Base-by-base conservation (phyloP, 2,888 invertebrate genomes). In the Sicus ferrugineus region DNA sequence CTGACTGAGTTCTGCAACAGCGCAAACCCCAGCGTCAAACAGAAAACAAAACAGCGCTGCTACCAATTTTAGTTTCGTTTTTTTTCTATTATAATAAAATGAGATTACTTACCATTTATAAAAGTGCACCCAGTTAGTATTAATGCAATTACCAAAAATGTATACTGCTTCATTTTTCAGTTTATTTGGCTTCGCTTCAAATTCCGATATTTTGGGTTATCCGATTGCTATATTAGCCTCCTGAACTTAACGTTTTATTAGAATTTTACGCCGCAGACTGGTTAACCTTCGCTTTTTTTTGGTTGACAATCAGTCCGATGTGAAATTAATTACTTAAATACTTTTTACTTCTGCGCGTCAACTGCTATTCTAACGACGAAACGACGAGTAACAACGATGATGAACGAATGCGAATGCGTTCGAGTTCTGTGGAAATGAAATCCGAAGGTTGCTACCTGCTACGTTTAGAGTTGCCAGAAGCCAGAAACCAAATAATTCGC, bases 91-190 rank as follows among this genome's bases (percentile, higher is more conserved):
- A 9, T 23, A 61, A 11, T 42, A 28, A 6, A 42, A 23, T 59
- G 5, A 56, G 26, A 71, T 74, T 74, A 80, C 80, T 78, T 73
- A 79, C 79, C 80, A 72, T 76, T 67, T 61, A 72, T 63, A 9
- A 70, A 9, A 73, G 72, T 72, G 67, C 66, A 74, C 70, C 75
- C 72, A 67, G 76, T 69, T 66, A 80, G 75, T 73, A 81, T 69
- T 64, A 78, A 61, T 52, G 75, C 72, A 72, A 79, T 75, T 68
- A 75, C 71, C 62, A 78, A 61, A 63, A 78, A 67, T 73, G 79
- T 81, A 76, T 76, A 74, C 71, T 73, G 74, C 72, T 78, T 76
- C 81, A 81, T 81, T 69, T 73, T 78, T 38, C 26, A 42, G 61
- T 69, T 42, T 48, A 31, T 52, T 38, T 50, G 50, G 42, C 16